These are phyloP conservation scores for Oncorhynchus mykiss DNA, from an alignment of 2,113 vertebrate species.

Conservation along the genomic window DNA sequence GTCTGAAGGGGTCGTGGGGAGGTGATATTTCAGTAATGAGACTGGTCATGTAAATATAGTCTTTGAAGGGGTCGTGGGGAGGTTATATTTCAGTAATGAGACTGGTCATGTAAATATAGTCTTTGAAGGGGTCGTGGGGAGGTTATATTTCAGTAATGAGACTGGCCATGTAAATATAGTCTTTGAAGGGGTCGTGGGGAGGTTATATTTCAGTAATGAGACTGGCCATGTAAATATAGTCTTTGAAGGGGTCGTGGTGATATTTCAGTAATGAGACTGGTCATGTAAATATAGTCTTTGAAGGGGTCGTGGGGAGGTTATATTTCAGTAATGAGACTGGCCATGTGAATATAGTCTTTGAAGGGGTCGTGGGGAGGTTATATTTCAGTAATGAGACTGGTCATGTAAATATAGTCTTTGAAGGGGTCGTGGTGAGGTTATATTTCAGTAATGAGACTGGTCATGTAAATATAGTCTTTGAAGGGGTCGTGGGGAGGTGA, in stretches of 20 bases:
- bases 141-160: no score
- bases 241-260: slow-evolving; percentile 9
- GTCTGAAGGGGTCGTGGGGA: slow-evolving; percentile 6
- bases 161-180: no score
- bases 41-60: slow-evolving; percentile 27
- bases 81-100: neutral
- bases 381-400: no score
- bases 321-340: no score
- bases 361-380: no score
- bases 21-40: slow-evolving; percentile 39
- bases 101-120: no score
- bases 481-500: slow-evolving; percentile 20
- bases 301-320: no score
- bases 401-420: no score
- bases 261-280: slow-evolving; percentile 41
- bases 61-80: slow-evolving; percentile 10
- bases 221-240: slow-evolving; percentile 28
- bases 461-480: slow-evolving; percentile 24
- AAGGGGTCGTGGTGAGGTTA: slow-evolving; percentile 11
- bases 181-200: no score
- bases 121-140: no score
- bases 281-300: slow-evolving; percentile 28
- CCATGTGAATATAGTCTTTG: no score
- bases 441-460: slow-evolving; percentile 43
- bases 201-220: no score